phyloP scores from a whole-genome alignment of 2,113 vertebrate genomes.

The Cisticola juncidis region DNA sequence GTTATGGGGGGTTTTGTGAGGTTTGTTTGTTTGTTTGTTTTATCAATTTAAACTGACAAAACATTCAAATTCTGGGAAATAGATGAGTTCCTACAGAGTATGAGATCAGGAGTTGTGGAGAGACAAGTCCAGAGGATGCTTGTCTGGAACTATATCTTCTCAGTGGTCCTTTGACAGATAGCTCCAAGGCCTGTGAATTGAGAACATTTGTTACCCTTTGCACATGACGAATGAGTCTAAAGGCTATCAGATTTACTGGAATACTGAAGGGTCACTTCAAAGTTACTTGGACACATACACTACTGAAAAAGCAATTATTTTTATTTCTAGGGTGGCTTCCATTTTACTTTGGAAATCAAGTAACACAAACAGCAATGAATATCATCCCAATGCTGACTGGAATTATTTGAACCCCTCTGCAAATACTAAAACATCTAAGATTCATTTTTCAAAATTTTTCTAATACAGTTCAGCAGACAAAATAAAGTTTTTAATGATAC shows the following conservation, averaged over 20 bases:
- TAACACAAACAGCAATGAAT: neutral
- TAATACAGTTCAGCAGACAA: too few relatives aligned
- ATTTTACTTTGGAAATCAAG: neutral
- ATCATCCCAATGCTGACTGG: neutral
- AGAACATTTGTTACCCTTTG: neutral
- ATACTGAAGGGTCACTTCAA: neutral
- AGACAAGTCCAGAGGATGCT: neutral
- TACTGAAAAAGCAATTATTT: neutral
- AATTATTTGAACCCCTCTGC: neutral
- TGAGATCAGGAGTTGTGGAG: neutral
- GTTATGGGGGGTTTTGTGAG: neutral
- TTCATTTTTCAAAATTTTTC: neutral
- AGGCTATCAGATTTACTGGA: neutral
- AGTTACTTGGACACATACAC: neutral
- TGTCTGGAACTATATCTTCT: neutral
- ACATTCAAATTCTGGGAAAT: neutral
- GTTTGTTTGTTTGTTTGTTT: neutral
- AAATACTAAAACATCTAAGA: neutral
- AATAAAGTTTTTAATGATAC: neutral
- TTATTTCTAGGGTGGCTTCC: neutral
- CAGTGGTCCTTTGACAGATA: neutral
- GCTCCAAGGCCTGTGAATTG: neutral
- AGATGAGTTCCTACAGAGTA: neutral
- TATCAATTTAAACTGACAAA: neutral
- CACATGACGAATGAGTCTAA: neutral